phyloP scores from a whole-genome alignment of 1,140 invertebrate species.

The Fopius arisanus region DNA sequence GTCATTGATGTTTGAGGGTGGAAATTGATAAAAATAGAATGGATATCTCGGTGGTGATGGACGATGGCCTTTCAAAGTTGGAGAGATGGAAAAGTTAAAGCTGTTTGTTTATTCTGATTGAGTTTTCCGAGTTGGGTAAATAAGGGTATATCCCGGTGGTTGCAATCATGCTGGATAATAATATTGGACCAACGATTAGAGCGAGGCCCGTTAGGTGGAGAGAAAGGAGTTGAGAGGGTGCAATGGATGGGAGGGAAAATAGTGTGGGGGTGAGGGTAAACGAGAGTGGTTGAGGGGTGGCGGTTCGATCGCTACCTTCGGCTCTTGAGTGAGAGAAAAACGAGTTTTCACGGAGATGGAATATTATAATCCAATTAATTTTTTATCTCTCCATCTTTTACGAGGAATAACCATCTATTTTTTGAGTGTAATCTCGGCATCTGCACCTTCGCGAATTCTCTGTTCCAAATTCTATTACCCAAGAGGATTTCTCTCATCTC shows the following conservation, averaged over 20 bases:
- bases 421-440: too few relatives aligned
- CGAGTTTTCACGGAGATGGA: not conserved
- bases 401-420: too few relatives aligned
- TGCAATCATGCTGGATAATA: not conserved
- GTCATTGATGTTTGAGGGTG: too few relatives aligned
- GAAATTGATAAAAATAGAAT: not conserved
- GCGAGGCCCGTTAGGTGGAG: not conserved
- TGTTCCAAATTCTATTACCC: too few relatives aligned
- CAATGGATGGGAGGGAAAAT: not conserved
- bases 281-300: not conserved
- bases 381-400: not conserved
- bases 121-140: not conserved
- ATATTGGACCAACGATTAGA: constrained; percentile 18
- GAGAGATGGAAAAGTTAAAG: not conserved
- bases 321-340: not conserved
- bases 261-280: not conserved
- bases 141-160: not conserved
- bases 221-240: not conserved
- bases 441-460: too few relatives aligned
- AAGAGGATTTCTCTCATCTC: too few relatives aligned
- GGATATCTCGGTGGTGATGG: too few relatives aligned
- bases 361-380: not conserved
- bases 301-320: constrained; percentile 1
- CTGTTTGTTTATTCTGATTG: constrained; percentile 1
- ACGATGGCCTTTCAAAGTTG: too few relatives aligned